These are phyloP conservation scores for Thomomys bottae DNA, from an alignment of 2,113 vertebrate genomes.

Conservation along the genomic window DNA sequence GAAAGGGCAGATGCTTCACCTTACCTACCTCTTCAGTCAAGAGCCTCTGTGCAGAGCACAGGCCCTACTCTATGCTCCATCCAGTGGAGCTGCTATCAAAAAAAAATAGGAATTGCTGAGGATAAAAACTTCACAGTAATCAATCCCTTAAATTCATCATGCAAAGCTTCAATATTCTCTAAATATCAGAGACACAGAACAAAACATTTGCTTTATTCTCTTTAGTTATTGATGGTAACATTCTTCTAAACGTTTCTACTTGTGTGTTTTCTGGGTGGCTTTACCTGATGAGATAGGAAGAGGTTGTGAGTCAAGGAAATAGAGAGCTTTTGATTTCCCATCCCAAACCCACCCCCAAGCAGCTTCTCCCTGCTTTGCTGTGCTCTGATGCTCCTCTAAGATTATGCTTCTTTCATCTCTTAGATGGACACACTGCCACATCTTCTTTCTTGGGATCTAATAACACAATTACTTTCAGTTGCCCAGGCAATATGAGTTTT, in stretches of 20 bases:
- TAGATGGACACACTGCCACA: neutral
- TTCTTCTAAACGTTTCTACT: neutral
- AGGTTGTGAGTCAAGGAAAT: neutral
- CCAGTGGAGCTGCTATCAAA: neutral
- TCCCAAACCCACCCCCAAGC: neutral
- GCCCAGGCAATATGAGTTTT: neutral
- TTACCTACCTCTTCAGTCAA: accelerated
- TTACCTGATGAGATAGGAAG: neutral
- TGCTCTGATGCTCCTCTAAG: neutral
- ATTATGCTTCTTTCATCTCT: neutral
- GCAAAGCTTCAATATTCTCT: neutral
- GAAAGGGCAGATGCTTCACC: accelerated
- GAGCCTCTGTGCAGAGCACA: neutral
- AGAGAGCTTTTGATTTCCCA: neutral
- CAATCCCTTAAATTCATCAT: neutral
- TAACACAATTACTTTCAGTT: neutral
- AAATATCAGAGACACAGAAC: neutral
- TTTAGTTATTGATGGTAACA: neutral
- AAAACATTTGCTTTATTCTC: neutral
- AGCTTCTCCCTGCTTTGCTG: neutral
- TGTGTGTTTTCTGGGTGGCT: neutral
- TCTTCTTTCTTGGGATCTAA: neutral
- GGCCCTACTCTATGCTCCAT: too few relatives aligned
- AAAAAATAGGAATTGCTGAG: neutral
- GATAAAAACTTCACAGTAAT: neutral